phyloP scores from a whole-genome alignment of 2,113 vertebrate genomes.

The Mystacornis crossleyi region DNA sequence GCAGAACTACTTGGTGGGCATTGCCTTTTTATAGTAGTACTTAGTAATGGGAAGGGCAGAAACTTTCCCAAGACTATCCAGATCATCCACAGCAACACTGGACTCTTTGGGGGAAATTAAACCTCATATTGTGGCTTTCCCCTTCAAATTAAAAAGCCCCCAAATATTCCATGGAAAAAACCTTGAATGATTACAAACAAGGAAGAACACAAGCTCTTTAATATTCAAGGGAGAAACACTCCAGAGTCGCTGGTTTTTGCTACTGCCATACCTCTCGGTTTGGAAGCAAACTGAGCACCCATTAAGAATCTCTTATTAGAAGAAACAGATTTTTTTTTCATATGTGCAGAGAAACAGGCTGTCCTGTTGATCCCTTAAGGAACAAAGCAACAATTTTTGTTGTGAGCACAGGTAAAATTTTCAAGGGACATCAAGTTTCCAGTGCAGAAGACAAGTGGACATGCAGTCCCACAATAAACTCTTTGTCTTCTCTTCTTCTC shows the following conservation, averaged over 20 bases:
- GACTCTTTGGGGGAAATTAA: constrained; percentile 41
- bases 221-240: background rate
- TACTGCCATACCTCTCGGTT: background rate
- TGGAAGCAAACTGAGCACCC: background rate
- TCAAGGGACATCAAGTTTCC: background rate
- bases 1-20: background rate
- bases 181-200: background rate
- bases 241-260: background rate
- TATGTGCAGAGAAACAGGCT: background rate
- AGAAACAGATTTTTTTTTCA: background rate
- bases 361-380: background rate
- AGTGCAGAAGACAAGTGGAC: background rate
- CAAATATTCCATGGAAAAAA: constrained; percentile 57
- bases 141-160: constrained; percentile 39
- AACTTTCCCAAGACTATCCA: constrained; percentile 39
- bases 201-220: background rate
- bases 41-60: background rate
- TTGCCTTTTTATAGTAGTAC: background rate
- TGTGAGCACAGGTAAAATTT: background rate
- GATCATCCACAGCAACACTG: background rate
- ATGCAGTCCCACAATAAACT: background rate
- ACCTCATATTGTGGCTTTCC: constrained; percentile 23
- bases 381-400: background rate
- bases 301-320: background rate
- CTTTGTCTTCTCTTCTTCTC: background rate